Conservation (phyloP, 2,113 vertebrate species). For the Alexandromys fortis region DNA sequence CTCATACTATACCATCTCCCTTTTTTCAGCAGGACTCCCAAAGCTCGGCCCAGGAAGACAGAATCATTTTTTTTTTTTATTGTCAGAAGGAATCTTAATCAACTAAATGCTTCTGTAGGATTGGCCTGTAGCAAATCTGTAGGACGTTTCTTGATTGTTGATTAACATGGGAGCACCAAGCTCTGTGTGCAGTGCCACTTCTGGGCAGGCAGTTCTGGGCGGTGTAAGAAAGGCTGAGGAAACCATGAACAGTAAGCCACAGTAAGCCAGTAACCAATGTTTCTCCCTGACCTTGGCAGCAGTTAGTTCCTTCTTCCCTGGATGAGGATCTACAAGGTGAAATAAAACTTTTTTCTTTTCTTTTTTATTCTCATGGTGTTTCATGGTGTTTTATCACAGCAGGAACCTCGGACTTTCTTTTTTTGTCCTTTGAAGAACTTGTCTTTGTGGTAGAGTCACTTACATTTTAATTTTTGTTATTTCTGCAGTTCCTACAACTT, state of each 20-base stretch:
- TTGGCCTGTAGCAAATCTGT: not conserved
- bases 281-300: not conserved
- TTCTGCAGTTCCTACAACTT: not conserved
- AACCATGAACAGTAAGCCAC: not conserved
- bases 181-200: not conserved
- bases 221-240: not conserved
- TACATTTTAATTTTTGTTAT: not conserved
- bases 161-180: not conserved
- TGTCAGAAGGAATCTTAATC: not conserved
- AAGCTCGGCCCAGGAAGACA: not conserved
- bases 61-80: too few relatives aligned
- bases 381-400: not conserved
- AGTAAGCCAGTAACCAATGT: not conserved
- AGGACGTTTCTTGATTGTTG: not conserved
- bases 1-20: too few relatives aligned
- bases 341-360: not conserved
- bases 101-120: not conserved
- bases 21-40: too few relatives aligned
- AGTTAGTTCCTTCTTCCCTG: not conserved
- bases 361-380: not conserved
- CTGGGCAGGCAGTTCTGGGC: not conserved
- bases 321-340: not conserved
- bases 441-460: not conserved
- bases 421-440: not conserved
- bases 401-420: not conserved